Percentiles rank a stretch among this genome's conserved stretches.
These are phyloP conservation scores for Phenganax stokvisi DNA, from an alignment of 92 coral and sea anemone genomes.

Conservation along the genomic window DNA sequence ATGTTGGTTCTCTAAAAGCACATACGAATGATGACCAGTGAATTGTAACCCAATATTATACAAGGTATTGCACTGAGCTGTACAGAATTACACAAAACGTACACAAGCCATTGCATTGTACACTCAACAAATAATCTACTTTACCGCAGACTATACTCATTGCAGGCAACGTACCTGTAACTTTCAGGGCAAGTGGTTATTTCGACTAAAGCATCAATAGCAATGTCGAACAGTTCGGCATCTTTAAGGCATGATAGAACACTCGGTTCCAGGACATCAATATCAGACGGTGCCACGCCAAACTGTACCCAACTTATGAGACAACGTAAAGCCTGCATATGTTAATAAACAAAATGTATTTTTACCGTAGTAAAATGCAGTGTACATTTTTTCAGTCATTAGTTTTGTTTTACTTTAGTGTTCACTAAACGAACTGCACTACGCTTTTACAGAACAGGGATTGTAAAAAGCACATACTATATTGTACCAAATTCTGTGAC, in stretches of 20 bases:
- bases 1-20: conserved; percentile 62
- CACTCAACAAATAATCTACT: neutral
- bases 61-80: neutral
- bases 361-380: neutral
- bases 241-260: conserved; percentile 63
- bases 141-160: neutral
- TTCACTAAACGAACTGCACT: no score
- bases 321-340: conserved; percentile 69
- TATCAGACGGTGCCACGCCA: conserved; percentile 65
- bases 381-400: neutral
- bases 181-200: conserved; percentile 74
- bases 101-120: neutral
- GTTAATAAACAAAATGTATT: neutral
- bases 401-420: no score
- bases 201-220: conserved; percentile 77
- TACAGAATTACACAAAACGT: neutral
- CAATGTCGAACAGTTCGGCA: conserved; percentile 76
- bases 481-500: no score
- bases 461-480: no score
- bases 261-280: conserved; percentile 48
- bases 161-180: conserved; percentile 48
- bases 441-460: no score
- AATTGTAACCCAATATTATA: no score
- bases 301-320: conserved; percentile 94
- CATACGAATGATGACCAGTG: no score